These are phyloP conservation scores for Columba guinea DNA, from an alignment of 2,797 vertebrate genomes.

Conservation along the genomic window DNA sequence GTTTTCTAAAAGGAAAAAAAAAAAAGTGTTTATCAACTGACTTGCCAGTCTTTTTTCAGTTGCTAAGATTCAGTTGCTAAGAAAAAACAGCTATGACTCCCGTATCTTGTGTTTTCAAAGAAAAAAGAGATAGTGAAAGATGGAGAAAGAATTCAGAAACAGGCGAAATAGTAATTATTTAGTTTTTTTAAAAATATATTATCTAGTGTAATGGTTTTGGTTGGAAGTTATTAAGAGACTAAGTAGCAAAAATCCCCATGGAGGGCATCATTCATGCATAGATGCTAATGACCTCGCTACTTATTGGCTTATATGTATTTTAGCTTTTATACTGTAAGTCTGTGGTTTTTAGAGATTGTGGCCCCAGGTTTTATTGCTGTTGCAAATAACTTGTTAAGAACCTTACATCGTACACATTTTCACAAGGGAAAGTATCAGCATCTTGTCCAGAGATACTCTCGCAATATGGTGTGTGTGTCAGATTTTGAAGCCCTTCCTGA, in stretches of 20 bases:
- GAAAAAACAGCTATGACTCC: background rate
- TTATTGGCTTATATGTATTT: background rate
- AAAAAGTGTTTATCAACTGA: background rate
- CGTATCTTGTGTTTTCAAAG: background rate
- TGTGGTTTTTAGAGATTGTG: background rate
- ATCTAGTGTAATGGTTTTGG: background rate
- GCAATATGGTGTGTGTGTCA: background rate
- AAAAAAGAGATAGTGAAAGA: background rate
- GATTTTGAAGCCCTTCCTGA: background rate
- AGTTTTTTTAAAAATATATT: background rate
- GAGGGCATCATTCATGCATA: background rate
- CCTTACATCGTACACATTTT: background rate
- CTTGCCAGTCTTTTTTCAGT: background rate
- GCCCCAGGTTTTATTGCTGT: background rate
- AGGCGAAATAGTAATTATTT: background rate
- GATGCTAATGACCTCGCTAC: background rate
- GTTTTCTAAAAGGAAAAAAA: background rate
- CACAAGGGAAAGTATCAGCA: background rate
- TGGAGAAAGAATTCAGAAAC: background rate
- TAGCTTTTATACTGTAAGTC: background rate
- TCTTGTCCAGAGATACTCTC: background rate
- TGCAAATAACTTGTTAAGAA: background rate
- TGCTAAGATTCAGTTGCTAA: conserved; percentile 9
- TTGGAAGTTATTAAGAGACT: background rate
- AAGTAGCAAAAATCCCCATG: background rate